A percentile compares a stretch with the other conserved stretches of the same genome.
Conservation (phyloP, 2,113 vertebrate genomes). For the Prionailurus bengalensis region DNA sequence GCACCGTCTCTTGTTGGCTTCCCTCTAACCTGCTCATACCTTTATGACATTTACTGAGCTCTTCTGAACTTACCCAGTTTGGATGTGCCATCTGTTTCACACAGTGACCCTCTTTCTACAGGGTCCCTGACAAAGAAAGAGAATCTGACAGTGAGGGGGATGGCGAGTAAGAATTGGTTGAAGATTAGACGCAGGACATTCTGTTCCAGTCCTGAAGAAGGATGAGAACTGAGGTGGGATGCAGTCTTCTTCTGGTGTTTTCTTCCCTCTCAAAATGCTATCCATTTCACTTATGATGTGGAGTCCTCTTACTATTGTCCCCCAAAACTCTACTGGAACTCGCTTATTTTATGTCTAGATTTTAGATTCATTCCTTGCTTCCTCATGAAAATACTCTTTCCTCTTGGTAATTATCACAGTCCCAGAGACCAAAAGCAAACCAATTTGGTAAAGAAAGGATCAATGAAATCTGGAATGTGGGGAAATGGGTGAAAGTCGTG, state of each 20-base stretch:
- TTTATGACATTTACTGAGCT: background rate
- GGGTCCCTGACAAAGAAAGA: background rate
- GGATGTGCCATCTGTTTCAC: background rate
- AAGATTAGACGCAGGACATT: background rate
- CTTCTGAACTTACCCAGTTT: background rate
- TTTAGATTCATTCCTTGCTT: background rate
- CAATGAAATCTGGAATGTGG: background rate
- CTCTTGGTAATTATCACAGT: background rate
- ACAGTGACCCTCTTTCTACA: background rate
- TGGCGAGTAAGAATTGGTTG: background rate
- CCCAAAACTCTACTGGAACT: background rate
- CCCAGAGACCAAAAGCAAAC: background rate
- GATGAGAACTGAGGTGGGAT: background rate
- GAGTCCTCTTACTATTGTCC: background rate
- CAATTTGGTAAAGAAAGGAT: background rate
- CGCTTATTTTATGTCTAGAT: background rate
- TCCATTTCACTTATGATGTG: background rate
- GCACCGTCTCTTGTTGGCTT: background rate
- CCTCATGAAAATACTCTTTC: background rate
- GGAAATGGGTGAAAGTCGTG: background rate
- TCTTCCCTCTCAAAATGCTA: background rate
- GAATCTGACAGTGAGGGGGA: background rate
- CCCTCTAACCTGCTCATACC: background rate
- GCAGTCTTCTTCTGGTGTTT: background rate
- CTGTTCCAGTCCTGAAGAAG: background rate